Percentiles rank a stretch among this genome's conserved stretches.
These are phyloP conservation scores for Semnopithecus entellus DNA, from an alignment of 2,113 vertebrate species.

Conservation along the genomic window DNA sequence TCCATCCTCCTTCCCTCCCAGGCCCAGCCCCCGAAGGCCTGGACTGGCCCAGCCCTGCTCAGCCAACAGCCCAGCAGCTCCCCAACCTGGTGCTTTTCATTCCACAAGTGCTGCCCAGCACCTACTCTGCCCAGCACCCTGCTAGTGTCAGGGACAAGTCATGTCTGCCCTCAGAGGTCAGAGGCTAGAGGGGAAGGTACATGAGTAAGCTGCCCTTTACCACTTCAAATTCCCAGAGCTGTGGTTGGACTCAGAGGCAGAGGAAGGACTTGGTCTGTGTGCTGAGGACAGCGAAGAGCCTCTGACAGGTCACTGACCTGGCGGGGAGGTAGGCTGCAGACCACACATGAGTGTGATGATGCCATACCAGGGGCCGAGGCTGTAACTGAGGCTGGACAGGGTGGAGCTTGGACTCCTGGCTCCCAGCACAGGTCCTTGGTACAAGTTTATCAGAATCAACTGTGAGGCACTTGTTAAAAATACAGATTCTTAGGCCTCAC, in stretches of 20 bases:
- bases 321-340: not conserved
- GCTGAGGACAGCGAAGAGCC: not conserved
- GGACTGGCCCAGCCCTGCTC: conserved; percentile 1
- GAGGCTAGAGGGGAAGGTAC: not conserved
- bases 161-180: not conserved
- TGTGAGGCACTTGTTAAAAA: not conserved
- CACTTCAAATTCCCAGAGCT: not conserved
- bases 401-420: not conserved
- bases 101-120: no score
- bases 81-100: accelerated
- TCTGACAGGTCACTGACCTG: not conserved
- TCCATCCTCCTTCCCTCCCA: not conserved
- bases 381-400: not conserved
- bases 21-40: not conserved
- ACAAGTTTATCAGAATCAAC: not conserved
- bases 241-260: not conserved
- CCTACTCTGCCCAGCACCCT: not conserved
- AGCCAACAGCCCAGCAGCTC: not conserved
- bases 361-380: not conserved
- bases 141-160: accelerated
- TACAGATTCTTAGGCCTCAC: not conserved
- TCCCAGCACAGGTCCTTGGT: not conserved
- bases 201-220: not conserved
- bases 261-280: not conserved
- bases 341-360: not conserved